Evolutionary conservation across 2,113 vertebrate genomes (phyloP), one percentile per base, ranked within the genome.

Genomic region (Athene cunicularia): DNA sequence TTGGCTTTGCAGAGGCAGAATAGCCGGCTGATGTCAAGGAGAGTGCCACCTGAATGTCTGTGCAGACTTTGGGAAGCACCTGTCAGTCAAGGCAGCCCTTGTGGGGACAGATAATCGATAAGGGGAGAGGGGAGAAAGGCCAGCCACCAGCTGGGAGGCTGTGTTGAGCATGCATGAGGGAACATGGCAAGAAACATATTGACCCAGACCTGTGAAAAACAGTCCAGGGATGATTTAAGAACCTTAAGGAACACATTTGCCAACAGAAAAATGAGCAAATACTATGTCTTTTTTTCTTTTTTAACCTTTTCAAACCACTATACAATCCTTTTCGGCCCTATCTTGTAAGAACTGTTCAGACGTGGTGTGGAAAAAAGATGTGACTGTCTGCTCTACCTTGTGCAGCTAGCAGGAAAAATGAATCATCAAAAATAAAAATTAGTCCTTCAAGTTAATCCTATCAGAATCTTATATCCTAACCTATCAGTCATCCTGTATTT

Each of bases 101-200:
- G 33, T 2, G 8, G 71, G 58, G n/a, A 32, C 2, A 9, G 14
- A 2, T 26, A 24, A 70, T 82, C 3, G 2, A 35, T 63, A 37
- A 45, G 9, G 30, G 30, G 14, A 52, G 55, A 60, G 93, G 22
- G 26, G 45, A 75, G 18, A 52, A 91, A 60, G 47, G 58, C 20
- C 45, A 68, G 19, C 21, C 3, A 2, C 32, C 53, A 50, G 45
- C 49, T 73, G 58, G 41, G 41, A 56, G 47, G 37, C 33, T 94
- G 22, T 41, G 14, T 5, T 47, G 4, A 87, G 32, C 2, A 1
- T 20, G 23, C 8, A 5, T 2, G 3, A 26, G n/a, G 50, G n/a
- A 80, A n/a, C 35, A 72, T 82, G 41, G 11, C 37, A 91, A 64
- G n/a, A 88, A 85, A 59, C 8, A 8, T 84, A 72, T 39, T 72